These are phyloP conservation scores for Pseudomyrmex dendroicus DNA, from an alignment of 1,140 invertebrate species.

Conservation along the genomic window DNA sequence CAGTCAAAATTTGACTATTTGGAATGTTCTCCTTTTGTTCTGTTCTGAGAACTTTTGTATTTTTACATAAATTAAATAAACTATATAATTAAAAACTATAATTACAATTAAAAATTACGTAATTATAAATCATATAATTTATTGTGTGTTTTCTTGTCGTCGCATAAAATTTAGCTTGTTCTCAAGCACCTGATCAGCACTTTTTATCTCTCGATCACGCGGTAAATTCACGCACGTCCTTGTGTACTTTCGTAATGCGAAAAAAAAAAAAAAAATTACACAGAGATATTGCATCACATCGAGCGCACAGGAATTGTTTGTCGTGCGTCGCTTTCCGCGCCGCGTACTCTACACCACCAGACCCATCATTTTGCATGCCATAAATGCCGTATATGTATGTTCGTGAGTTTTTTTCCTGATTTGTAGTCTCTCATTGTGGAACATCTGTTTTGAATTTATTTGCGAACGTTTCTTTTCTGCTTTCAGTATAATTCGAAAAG, in stretches of 20 bases:
- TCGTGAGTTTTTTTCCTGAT: conserved; percentile 67
- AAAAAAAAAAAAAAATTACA: not conserved
- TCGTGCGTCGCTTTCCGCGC: conserved; percentile 60
- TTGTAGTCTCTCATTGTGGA: conserved; percentile 72
- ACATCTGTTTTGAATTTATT: conserved; percentile 71
- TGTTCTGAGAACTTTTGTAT: not conserved
- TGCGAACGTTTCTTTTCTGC: conserved; percentile 74
- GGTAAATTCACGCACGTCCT: not conserved
- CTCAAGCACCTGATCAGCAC: too few species aligned
- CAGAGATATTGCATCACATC: not conserved
- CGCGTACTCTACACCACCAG: not conserved
- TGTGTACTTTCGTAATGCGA: too few species aligned
- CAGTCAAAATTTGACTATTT: not conserved
- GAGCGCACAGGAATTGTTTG: conserved; percentile 74
- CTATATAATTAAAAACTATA: not conserved
- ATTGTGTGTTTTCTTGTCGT: too few species aligned
- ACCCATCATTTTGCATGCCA: conserved; percentile 76
- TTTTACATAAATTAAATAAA: not conserved
- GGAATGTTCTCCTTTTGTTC: not conserved
- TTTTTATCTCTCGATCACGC: conserved; percentile 9
- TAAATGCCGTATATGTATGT: conserved; percentile 70
- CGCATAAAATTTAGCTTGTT: too few species aligned
- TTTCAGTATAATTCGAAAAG: conserved; percentile 74
- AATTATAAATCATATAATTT: too few species aligned
- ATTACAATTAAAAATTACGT: too few species aligned